Base-by-base conservation (phyloP, 2,888 invertebrate genomes). In the Bibio marci region DNA sequence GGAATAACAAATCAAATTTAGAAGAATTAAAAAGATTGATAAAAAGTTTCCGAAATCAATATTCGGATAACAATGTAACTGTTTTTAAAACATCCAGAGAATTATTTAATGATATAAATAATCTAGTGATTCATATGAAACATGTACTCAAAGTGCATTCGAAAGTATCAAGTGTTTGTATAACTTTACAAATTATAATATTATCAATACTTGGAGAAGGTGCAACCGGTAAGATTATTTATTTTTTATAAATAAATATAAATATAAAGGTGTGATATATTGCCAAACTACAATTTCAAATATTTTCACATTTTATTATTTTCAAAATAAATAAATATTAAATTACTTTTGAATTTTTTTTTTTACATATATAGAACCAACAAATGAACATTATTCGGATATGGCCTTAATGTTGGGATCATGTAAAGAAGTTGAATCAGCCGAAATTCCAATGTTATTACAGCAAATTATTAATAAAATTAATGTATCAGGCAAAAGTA, bases 341-440 rank as follows among this genome's bases (percentile, higher is more conserved):
- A 11, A 19, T 34, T 8, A 34, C 18, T n/a, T 13, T 15, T 32
- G 8, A 7, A 12, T 34, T 19, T 19, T 26, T n/a, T n/a, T n/a
- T n/a, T n/a, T n/a, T n/a, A n/a, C n/a, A n/a, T 12, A n/a, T 52
- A 72, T 32, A 37, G 77, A 73, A 28, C 70, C 80, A 50, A 70
- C 67, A 2, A 55, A 63, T 1, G 75, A 77, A 13, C 71, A 78
- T 45, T 74, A 74, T 48, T 67, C 70, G 28, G 85, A 86, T 56
- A 70, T 83, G 34, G 71, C 77, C 1, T 50, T 67, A 19, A 55
- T 87, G 17, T 62, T 85, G 28, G 72, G 78, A 11, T 73, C 76
- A 0, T 78, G 78, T 47, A 58, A 59, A 1, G 70, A 76, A 44
- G 77, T 81, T 0, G 64, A 80, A 37, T 83, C 85, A 14, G 82